phyloP scores from a whole-genome alignment of 2,888 invertebrate genomes.

The Neoscelio sp. region DNA sequence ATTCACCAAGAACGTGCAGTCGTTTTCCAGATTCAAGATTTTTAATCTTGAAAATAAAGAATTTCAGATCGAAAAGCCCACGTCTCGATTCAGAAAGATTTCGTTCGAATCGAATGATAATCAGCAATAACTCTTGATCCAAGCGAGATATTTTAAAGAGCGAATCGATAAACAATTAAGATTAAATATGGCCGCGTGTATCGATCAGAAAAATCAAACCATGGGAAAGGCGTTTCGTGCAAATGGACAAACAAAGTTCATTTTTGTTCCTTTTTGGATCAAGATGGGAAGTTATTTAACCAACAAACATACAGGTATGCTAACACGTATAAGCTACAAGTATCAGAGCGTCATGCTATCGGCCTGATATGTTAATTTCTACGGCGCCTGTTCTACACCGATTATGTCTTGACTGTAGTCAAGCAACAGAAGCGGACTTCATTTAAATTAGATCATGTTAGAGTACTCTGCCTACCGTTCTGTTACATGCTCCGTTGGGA shows the following conservation, averaged over 20 bases:
- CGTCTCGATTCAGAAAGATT: no score
- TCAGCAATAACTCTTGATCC: no score
- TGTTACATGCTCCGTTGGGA: slow-evolving; percentile 56
- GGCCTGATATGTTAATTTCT: slow-evolving; percentile 80
- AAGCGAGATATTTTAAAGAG: no score
- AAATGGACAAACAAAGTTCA: slow-evolving; percentile 9
- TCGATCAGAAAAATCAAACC: neutral
- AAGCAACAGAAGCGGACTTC: slow-evolving; percentile 72
- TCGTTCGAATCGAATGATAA: no score
- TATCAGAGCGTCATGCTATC: slow-evolving; percentile 75
- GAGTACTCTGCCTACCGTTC: slow-evolving; percentile 59
- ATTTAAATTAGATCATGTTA: slow-evolving; percentile 79
- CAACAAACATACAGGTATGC: slow-evolving; percentile 67
- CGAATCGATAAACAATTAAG: slow-evolving; percentile 58
- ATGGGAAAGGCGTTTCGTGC: neutral
- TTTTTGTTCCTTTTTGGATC: slow-evolving; percentile 27
- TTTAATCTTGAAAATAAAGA: no score
- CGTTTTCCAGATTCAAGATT: no score
- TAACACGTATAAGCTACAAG: slow-evolving; percentile 67
- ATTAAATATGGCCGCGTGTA: slow-evolving; percentile 22
- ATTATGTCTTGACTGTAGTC: slow-evolving; percentile 69
- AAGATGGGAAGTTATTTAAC: slow-evolving; percentile 60
- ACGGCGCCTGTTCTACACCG: slow-evolving; percentile 73
- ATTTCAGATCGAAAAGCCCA: no score
- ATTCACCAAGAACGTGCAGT: no score